Percentiles rank a stretch among this genome's conserved stretches.
Evolutionary conservation across 2,797 vertebrate genomes (phyloP).

Genomic region (Gastrophryne carolinensis): DNA sequence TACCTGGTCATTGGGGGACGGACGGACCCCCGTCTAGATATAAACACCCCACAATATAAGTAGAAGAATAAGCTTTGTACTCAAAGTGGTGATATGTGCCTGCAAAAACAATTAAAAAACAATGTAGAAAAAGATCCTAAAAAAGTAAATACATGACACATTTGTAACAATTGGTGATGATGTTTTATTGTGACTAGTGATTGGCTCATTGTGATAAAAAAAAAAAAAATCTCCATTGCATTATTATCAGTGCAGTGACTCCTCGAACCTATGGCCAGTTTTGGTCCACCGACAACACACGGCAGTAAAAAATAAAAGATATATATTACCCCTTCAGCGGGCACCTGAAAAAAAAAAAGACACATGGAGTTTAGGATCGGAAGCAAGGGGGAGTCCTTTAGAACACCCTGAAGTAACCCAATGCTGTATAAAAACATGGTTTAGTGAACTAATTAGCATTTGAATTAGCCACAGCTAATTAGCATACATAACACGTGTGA

Average conservation of each 20-base stretch:
- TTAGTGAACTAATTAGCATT: too few relatives aligned
- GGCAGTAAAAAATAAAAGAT: background rate
- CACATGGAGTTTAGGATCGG: too few relatives aligned
- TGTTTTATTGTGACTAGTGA: constrained; percentile 46
- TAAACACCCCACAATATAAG: constrained; percentile 71
- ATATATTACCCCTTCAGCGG: background rate
- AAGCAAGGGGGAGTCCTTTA: too few relatives aligned
- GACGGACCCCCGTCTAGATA: constrained; percentile 45
- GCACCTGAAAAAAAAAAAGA: background rate
- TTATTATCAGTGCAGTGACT: constrained; percentile 41
- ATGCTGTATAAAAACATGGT: too few relatives aligned
- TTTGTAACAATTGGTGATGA: constrained; percentile 10
- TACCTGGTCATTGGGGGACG: constrained; percentile 6
- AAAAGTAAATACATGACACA: background rate
- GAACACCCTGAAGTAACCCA: too few relatives aligned
- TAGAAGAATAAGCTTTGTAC: constrained; percentile 77
- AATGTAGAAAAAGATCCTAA: background rate
- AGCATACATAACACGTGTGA: too few relatives aligned
- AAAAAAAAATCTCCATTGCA: constrained; percentile 37
- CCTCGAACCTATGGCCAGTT: constrained; percentile 10
- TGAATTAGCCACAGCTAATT: too few relatives aligned
- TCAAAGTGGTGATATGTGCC: constrained; percentile 48
- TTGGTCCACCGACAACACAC: constrained; percentile 41
- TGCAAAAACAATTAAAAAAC: background rate
- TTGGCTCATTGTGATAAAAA: background rate